These are phyloP conservation scores for Microctenopoma lineatum DNA, from an alignment of 2,797 vertebrate species.

Conservation along the genomic window DNA sequence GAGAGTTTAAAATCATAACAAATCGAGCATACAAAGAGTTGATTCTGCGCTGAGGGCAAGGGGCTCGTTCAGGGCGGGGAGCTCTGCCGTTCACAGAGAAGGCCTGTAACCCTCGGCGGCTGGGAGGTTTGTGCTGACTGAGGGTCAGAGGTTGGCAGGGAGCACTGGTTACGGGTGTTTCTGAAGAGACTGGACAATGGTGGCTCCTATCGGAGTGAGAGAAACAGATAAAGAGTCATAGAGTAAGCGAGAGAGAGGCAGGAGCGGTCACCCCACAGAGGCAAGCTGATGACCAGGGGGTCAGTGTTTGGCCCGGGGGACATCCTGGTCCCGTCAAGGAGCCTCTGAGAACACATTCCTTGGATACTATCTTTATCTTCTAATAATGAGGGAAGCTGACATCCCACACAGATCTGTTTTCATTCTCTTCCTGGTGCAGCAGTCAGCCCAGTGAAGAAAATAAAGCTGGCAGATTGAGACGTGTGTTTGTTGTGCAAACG, in stretches of 20 bases:
- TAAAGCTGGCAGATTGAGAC: constrained; percentile 41
- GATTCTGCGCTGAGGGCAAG: constrained; percentile 76
- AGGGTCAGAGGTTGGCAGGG: constrained; percentile 67
- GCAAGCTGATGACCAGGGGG: constrained; percentile 24
- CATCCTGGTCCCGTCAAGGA: constrained; percentile 39
- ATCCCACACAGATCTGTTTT: constrained; percentile 58
- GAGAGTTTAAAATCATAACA: constrained; percentile 73
- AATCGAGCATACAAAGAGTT: constrained; percentile 79
- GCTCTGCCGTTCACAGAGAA: constrained; percentile 42
- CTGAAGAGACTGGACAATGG: constrained; percentile 53
- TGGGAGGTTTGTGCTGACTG: constrained; percentile 47
- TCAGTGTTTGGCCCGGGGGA: constrained; percentile 40
- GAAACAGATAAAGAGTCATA: constrained; percentile 18
- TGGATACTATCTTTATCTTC: constrained; percentile 65
- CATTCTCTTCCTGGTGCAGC: constrained; percentile 40
- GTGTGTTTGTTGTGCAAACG: constrained; percentile 48
- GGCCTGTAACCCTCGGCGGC: constrained; percentile 63
- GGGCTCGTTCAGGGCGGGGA: constrained; percentile 60
- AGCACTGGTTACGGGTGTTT: constrained; percentile 39
- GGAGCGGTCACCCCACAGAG: constrained; percentile 12
- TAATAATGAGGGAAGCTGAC: constrained; percentile 50
- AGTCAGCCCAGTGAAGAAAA: constrained; percentile 40
- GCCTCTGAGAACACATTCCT: constrained; percentile 60
- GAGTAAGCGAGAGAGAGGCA: constrained; percentile 16
- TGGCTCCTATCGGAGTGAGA: constrained; percentile 60